These are phyloP conservation scores for Drosophila ficusphila DNA, from an alignment of 1,140 invertebrate species.

Conservation along the genomic window DNA sequence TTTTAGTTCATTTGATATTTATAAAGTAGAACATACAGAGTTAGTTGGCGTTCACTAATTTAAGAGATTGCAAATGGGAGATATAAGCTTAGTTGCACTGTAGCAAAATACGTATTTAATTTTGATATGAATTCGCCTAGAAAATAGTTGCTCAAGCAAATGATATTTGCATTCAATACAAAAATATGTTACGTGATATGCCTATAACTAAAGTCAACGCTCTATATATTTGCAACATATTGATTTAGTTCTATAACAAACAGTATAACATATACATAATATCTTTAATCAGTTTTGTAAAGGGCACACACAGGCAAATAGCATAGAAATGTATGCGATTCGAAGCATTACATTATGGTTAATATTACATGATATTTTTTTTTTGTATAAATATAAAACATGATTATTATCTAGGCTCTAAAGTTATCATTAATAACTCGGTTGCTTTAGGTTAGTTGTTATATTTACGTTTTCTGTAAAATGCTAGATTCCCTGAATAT, in stretches of 20 bases:
- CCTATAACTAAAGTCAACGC: conserved; percentile 77
- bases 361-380: conserved; percentile 47
- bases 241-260: conserved; percentile 39
- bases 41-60: conserved; percentile 50
- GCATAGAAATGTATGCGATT: conserved; percentile 20
- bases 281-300: conserved; percentile 35
- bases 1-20: conserved; percentile 31
- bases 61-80: conserved; percentile 71
- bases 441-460: conserved; percentile 51
- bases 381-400: conserved; percentile 67
- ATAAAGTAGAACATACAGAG: conserved; percentile 60
- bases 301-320: conserved; percentile 42
- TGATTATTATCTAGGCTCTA: conserved; percentile 41
- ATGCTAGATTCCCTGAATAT: conserved; percentile 84
- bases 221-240: conserved; percentile 54
- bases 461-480: conserved; percentile 65
- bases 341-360: conserved; percentile 42
- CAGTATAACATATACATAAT: conserved; percentile 43
- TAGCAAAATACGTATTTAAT: conserved; percentile 29
- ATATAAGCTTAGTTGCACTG: conserved; percentile 35
- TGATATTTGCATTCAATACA: conserved; percentile 63
- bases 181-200: conserved; percentile 69
- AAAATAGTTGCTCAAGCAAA: conserved; percentile 52
- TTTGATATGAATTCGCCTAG: conserved; percentile 68
- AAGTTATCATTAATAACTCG: conserved; percentile 33